Conservation (phyloP, 2,888 invertebrate genomes). For the Cephus pulcher region DNA sequence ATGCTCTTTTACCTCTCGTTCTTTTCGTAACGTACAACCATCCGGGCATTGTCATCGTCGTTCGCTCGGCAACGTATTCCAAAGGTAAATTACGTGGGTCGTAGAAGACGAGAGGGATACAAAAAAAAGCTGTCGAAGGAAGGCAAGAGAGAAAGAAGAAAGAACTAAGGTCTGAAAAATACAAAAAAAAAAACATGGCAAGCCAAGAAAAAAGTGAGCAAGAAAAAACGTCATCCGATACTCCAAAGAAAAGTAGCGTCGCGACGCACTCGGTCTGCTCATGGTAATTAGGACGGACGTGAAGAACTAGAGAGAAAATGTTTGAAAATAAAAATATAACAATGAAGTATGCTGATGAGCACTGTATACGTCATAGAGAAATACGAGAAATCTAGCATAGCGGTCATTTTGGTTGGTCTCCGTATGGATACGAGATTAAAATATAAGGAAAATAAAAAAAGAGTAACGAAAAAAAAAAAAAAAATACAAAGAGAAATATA, state of each 20-base stretch:
- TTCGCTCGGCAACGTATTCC: background rate
- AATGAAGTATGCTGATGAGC: background rate
- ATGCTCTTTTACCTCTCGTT: conserved; percentile 9
- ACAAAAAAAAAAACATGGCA: background rate
- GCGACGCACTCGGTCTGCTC: background rate
- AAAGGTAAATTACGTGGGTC: background rate
- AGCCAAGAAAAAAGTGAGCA: background rate
- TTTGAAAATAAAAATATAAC: background rate
- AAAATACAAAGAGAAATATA: background rate
- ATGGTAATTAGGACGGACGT: background rate
- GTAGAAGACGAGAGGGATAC: background rate
- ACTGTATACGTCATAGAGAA: background rate
- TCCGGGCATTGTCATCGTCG: background rate
- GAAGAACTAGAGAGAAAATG: background rate
- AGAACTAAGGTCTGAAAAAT: background rate
- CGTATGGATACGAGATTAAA: background rate
- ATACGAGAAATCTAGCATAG: background rate
- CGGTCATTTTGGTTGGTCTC: too few relatives aligned
- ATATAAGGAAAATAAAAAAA: background rate
- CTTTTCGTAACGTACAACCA: background rate
- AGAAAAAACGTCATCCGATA: background rate
- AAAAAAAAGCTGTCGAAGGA: background rate
- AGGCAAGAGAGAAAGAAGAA: background rate
- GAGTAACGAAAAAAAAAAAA: background rate
- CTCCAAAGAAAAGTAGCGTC: background rate